Base-by-base conservation (phyloP, 2,888 invertebrate species). In the Unio pictorum region DNA sequence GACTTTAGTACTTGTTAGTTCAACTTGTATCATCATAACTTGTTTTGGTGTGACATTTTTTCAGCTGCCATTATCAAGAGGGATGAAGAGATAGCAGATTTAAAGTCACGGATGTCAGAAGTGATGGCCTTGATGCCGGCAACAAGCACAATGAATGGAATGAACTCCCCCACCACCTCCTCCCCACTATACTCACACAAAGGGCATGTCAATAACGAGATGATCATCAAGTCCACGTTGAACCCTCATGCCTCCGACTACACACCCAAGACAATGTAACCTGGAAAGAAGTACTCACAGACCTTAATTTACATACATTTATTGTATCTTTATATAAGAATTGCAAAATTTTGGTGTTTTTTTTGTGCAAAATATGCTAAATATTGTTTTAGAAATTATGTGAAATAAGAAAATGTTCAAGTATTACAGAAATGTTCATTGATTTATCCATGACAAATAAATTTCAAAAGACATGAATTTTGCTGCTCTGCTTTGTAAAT, bases 221-320 rank as follows among this genome's bases (percentile, higher is more conserved):
- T 84, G 70, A 82, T 86, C 55, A 80, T 81, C 70, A 83, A 86
- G 74, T 92, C 92, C 61, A 93, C 92, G 85, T 93, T 97, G 74
- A 97, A 97, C 92, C 97, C 97, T 70, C 96, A 96, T 91, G 97
- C 97, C 78, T 94, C 94, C 78, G 95, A 95, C 81, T 97, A 97
- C 92, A 96, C 96, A 80, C 97, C 97, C 76, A 96, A 96, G 75
- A 72, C 69, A 65, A 73, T 77, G 61, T 77, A 74, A 61, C n/a
- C 28, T 54, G 30, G 61, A 45, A 11, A 45, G 7, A 45, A 45
- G 45, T 45, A 45, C 45, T 45, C 45, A 45, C 45, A 45, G 45
- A 45, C 45, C 4, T 45, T 8, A 34, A 34, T 34, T 45, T 45
- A 4, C 45, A 11, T 45, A 45, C 11, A 3, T 3, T 45, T 45